A percentile compares a stretch with the other conserved stretches of the same genome.
These are phyloP conservation scores for Kradibia gibbosae DNA, from an alignment of 1,140 invertebrate genomes.

Conservation along the genomic window DNA sequence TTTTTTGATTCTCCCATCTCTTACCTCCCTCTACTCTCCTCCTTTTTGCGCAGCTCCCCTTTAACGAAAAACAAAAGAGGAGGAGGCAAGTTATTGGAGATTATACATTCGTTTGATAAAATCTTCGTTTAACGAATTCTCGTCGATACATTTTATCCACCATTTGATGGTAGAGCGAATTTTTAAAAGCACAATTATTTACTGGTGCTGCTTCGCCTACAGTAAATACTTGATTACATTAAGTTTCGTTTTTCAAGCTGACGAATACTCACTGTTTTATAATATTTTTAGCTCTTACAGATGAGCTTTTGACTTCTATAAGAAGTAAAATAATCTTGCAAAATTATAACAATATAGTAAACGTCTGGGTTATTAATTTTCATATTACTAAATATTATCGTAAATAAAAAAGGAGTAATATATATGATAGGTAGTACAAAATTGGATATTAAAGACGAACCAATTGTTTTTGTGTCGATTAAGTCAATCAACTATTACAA, in stretches of 20 bases:
- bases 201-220: background rate
- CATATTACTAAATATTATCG: background rate
- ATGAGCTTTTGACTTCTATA: background rate
- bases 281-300: background rate
- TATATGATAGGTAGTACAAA: background rate
- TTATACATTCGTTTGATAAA: constrained; percentile 3
- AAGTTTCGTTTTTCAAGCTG: background rate
- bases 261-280: background rate
- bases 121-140: constrained; percentile 14
- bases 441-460: background rate
- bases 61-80: too few relatives aligned
- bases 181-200: constrained; percentile 2
- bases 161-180: background rate
- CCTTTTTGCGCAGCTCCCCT: background rate
- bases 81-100: too few relatives aligned
- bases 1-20: background rate
- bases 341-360: background rate
- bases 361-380: background rate
- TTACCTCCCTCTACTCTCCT: too few relatives aligned
- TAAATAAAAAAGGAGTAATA: background rate
- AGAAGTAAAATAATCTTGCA: background rate
- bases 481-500: background rate
- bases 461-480: background rate
- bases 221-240: background rate
- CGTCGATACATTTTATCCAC: background rate